phyloP scores from a whole-genome alignment of 2,113 vertebrate species.

The Neodon shergylaensis region DNA sequence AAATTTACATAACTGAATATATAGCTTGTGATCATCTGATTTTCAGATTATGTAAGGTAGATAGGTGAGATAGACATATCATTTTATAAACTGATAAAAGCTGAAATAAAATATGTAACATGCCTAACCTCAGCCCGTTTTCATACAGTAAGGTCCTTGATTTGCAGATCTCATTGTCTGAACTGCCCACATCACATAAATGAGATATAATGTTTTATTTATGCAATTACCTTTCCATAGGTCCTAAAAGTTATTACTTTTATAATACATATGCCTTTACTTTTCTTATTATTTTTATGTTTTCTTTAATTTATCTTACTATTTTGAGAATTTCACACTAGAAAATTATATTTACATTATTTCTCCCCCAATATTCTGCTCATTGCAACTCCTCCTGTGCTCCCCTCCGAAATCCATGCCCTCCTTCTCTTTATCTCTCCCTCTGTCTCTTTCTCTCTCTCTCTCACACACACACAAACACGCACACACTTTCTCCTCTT shows the following conservation, averaged over 20 bases:
- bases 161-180: not conserved
- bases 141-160: constrained; percentile 6
- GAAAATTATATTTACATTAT: not conserved
- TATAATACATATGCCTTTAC: not conserved
- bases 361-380: not conserved
- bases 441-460: too few relatives aligned
- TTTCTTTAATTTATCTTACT: not conserved
- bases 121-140: not conserved
- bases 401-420: not conserved
- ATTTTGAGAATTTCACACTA: not conserved
- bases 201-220: not conserved
- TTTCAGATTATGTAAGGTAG: not conserved
- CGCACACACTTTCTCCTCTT: too few relatives aligned
- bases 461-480: too few relatives aligned
- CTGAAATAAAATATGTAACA: constrained; percentile 5
- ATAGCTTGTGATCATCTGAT: not conserved
- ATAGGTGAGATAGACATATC: not conserved
- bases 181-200: constrained; percentile 3
- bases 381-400: not conserved
- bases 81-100: constrained; percentile 57
- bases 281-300: not conserved
- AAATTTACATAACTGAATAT: too few relatives aligned
- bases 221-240: not conserved
- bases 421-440: not conserved
- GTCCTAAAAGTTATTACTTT: not conserved